Base-by-base conservation (phyloP, 2,888 invertebrate species). In the Terebella lapidaria region DNA sequence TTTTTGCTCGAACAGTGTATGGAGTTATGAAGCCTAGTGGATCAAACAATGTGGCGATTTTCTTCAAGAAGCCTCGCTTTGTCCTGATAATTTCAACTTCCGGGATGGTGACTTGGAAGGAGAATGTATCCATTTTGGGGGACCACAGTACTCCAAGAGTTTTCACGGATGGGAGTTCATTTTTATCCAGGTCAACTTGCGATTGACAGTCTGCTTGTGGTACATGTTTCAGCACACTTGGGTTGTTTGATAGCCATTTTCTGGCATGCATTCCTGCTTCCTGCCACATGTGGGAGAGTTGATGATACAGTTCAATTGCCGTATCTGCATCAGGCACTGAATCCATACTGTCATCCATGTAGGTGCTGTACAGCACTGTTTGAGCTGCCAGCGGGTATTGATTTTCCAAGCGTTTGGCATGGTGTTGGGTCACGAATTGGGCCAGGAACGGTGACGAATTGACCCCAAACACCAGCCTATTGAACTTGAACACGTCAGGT, bases 21-120 rank as follows among this genome's bases (percentile, higher is more conserved):
- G 58, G 60, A 10, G 35, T 22, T 26, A 60, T 22, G 28, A 59
- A 51, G 2, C 57, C 57, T 20, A 56, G 15, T 30, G 60, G 60
- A 35, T 59, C 57, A 35, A 47, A 35, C 52, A 26, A 24, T 18
- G n/a, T n/a, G n/a, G n/a, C n/a, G n/a, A n/a, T n/a, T n/a, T n/a
- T n/a, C n/a, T n/a, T n/a, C n/a, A n/a, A 28, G 24, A 24, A 20
- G 1, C 5, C 72, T 58, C 4, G 61, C n/a, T n/a, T n/a, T n/a
- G n/a, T n/a, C 10, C 4, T 4, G 15, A 18, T 24, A 22, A 30
- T n/a, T n/a, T 20, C 26, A 18, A 15, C 35, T 18, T 10, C 10
- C 35, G 35, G 35, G 10, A 15, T 10, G 18, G 10, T 35, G 18
- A 35, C 35, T 2, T 18, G 5, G 47, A 60, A 54, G 4, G 52